A percentile compares a stretch with the other conserved stretches of the same genome.
Conservation (phyloP, 2,888 invertebrate genomes). For the Andrena praecox region DNA sequence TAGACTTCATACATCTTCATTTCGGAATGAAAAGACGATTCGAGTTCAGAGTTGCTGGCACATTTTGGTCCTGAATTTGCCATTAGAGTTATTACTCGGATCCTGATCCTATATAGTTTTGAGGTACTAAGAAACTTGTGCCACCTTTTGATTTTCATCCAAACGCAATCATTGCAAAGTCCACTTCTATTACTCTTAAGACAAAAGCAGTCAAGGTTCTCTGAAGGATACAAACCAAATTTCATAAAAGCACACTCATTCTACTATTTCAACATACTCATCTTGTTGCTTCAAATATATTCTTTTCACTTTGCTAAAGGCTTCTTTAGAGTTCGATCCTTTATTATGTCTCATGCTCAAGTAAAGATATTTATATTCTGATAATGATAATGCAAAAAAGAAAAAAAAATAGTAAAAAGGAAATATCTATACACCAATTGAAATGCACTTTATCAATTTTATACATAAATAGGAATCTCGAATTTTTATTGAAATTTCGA, state of each 20-base stretch:
- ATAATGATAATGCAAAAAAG: slow-evolving; percentile 19
- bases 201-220: slow-evolving; percentile 62
- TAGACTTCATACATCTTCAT: slow-evolving; percentile 56
- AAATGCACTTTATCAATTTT: slow-evolving; percentile 38
- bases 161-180: slow-evolving; percentile 53
- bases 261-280: slow-evolving; percentile 55
- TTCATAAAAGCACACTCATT: slow-evolving; percentile 62
- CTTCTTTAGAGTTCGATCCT: slow-evolving; percentile 18
- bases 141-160: slow-evolving; percentile 53
- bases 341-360: slow-evolving; percentile 13
- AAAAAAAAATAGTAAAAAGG: slow-evolving; percentile 11
- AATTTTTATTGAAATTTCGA: slow-evolving; percentile 39
- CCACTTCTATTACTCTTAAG: slow-evolving; percentile 57
- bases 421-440: slow-evolving; percentile 36
- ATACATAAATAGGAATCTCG: slow-evolving; percentile 5
- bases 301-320: slow-evolving; percentile 42
- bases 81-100: slow-evolving; percentile 65
- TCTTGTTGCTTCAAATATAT: slow-evolving; percentile 48
- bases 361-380: slow-evolving; percentile 21
- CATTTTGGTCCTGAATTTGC: slow-evolving; percentile 68
- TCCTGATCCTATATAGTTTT: slow-evolving; percentile 66
- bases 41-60: slow-evolving; percentile 69
- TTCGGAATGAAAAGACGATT: slow-evolving; percentile 58
- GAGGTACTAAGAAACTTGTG: slow-evolving; percentile 54
- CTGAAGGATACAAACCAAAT: slow-evolving; percentile 60